Conservation (phyloP, 2,797 vertebrate species). For the Spinibarbus caldwelli region DNA sequence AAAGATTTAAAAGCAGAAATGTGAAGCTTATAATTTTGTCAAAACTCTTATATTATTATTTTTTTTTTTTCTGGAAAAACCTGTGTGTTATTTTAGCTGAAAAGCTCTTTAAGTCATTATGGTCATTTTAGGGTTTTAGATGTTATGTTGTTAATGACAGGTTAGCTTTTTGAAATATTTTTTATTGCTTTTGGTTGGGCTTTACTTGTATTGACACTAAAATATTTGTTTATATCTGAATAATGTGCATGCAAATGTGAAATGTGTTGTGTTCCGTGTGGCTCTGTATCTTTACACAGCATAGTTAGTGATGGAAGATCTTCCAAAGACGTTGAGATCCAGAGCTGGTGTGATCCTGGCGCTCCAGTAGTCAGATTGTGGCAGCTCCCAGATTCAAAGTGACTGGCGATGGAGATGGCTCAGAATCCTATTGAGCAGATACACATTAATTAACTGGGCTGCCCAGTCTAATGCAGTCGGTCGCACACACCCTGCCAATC, state of each 20-base stretch:
- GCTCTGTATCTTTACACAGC: conserved; percentile 1
- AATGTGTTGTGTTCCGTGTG: not conserved
- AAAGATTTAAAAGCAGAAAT: not conserved
- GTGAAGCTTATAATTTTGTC: not conserved
- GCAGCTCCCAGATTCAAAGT: conserved; percentile 35
- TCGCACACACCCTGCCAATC: conserved; percentile 52
- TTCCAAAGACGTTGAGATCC: not conserved
- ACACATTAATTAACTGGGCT: conserved; percentile 60
- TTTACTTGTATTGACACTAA: not conserved
- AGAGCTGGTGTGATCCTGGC: conserved; percentile 28
- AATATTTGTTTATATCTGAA: not conserved
- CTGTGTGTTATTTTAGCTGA: not conserved
- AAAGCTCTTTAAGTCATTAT: not conserved
- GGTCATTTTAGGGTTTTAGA: not conserved
- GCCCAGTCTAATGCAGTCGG: conserved; percentile 42
- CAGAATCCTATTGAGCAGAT: conserved; percentile 42
- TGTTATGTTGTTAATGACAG: not conserved
- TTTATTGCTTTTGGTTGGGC: not conserved
- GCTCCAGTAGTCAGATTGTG: conserved; percentile 37
- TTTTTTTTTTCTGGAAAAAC: not conserved
- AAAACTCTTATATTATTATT: no score
- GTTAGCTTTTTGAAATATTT: not conserved
- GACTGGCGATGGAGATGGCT: conserved; percentile 36
- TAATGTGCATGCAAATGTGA: not conserved
- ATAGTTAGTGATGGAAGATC: not conserved